Evolutionary conservation across 2,888 invertebrate genomes (phyloP).

Genomic region (Cetonia aurata): DNA sequence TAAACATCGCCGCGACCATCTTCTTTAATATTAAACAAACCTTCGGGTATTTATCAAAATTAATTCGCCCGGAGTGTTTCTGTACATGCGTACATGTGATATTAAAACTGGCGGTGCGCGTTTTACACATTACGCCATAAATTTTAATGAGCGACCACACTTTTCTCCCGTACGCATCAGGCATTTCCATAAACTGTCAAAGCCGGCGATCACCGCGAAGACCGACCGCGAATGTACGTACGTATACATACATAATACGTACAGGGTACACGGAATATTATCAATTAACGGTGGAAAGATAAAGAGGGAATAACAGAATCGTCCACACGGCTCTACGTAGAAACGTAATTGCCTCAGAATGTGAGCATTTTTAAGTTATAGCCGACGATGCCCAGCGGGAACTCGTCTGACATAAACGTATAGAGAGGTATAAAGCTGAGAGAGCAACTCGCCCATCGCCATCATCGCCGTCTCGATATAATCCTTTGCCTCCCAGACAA

Average conservation of each 20-base stretch:
- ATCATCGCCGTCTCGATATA: no score
- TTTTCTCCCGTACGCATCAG: not conserved
- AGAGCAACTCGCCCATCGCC: no score
- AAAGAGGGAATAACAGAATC: slow-evolving; percentile 7
- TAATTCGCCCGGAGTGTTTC: no score
- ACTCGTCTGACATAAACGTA: slow-evolving; percentile 2
- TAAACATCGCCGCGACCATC: no score
- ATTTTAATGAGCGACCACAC: not conserved
- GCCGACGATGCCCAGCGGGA: slow-evolving; percentile 13
- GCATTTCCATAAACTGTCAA: slow-evolving; percentile 13
- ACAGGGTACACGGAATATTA: slow-evolving; percentile 1
- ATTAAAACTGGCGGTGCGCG: no score
- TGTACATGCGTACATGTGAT: no score
- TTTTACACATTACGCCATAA: not conserved
- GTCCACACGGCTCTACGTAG: not conserved
- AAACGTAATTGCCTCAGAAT: slow-evolving; percentile 40
- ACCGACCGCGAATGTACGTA: not conserved
- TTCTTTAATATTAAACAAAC: no score
- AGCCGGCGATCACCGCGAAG: not conserved
- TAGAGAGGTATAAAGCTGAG: not conserved
- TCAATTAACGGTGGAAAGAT: slow-evolving; percentile 1
- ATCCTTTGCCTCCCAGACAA: not conserved
- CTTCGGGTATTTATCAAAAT: no score
- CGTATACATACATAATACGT: not conserved
- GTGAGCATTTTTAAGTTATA: slow-evolving; percentile 38